Evolutionary conservation across 2,888 invertebrate species (phyloP), one percentile per base, ranked within the genome.

Genomic region (Frankliniella fusca): DNA sequence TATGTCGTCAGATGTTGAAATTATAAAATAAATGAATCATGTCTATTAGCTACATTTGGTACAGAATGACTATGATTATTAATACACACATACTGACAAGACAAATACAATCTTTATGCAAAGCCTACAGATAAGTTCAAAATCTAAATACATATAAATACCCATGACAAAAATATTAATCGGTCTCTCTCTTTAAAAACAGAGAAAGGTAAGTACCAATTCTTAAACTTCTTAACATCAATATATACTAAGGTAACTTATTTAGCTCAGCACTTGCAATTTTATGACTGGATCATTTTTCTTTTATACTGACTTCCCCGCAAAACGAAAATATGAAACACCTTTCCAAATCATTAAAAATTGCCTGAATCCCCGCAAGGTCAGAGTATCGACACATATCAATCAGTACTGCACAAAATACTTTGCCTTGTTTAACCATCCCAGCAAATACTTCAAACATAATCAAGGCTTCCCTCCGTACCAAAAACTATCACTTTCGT

Each of bases 31-130:
- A 23, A 76, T 76, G 23, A 76, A 76, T 38, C 70, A 76, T 76
- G 23, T 76, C 70, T 76, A 76, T 76, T 76, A 23, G 70, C 70
- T 76, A 76, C 70, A 76, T 76, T 76, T 76, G 70, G 70, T 76
- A 76, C 70, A 76, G 70, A n/a, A 76, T 76, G 70, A 76, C 70
- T 76, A 76, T 76, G 27, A 76, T 27, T 76, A 76, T 27, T 12
- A 76, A 23, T 54, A 76, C 27, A 23, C 27, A 76, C 27, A 27
- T 76, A 76, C 70, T 76, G 70, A 76, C 70, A 76, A 76, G 70
- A 76, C 70, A 76, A 76, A 76, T 76, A 76, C 70, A 76, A 23
- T 76, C 70, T 27, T 12, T 76, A 23, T 76, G 70, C 8, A 12
- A 27, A 76, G 70, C 70, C 12, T 23, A 76, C 12, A 27, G 2